A percentile compares a stretch with the other conserved stretches of the same genome.
phyloP scores from a whole-genome alignment of 2,113 vertebrate species.

The Sterna hirundo region DNA sequence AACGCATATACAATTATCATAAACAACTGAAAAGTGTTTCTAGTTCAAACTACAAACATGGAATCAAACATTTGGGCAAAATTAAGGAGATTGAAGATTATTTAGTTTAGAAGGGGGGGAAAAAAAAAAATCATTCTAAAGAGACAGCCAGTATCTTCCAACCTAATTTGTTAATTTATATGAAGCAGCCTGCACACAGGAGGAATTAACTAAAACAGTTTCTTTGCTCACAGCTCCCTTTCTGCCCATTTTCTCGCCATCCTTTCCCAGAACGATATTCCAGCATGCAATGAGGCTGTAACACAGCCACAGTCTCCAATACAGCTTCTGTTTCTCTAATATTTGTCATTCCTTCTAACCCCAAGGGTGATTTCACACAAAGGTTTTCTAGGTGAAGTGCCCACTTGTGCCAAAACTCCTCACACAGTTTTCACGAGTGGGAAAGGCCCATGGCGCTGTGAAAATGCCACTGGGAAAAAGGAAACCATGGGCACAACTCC shows the following conservation, averaged over 20 bases:
- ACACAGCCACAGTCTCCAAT: not conserved
- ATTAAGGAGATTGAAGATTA: not conserved
- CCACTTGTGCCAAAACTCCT: not conserved
- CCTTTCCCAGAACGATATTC: not conserved
- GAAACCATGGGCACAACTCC: not conserved
- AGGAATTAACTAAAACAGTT: not conserved
- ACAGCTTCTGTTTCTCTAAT: not conserved
- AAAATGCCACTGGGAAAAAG: not conserved
- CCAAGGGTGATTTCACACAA: not conserved
- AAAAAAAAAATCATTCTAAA: not conserved
- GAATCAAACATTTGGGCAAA: not conserved
- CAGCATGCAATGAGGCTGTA: accelerated
- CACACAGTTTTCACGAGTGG: accelerated
- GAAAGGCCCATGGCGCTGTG: not conserved
- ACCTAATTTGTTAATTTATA: not conserved
- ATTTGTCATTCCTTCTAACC: not conserved
- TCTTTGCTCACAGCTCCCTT: not conserved
- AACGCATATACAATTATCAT: not conserved
- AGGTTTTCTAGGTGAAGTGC: not conserved
- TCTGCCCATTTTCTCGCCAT: not conserved
- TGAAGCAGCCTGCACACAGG: not conserved
- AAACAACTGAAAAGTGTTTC: not conserved
- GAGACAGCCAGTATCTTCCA: not conserved
- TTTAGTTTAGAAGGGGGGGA: not conserved
- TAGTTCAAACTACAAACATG: not conserved